Evolutionary conservation across 2,888 invertebrate genomes (phyloP).

Genomic region (Lycaena phlaeas): DNA sequence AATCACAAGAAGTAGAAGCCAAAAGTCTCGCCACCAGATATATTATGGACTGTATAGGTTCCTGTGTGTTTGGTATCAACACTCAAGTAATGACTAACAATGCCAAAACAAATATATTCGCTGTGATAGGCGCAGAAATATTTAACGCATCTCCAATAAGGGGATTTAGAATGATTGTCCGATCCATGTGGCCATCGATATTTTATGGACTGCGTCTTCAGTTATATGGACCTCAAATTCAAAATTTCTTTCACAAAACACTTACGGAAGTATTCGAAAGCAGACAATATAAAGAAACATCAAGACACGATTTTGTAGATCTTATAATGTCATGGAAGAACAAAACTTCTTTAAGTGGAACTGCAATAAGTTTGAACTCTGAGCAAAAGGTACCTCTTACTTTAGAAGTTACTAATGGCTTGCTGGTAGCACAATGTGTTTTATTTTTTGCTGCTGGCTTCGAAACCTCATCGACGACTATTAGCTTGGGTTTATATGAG

Average conservation of each 20-base stretch:
- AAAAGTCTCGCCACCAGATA: slow-evolving; percentile 31
- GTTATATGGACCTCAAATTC: slow-evolving; percentile 25
- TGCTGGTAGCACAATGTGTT: slow-evolving; percentile 66
- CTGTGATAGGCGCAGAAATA: slow-evolving; percentile 28
- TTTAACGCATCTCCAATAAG: slow-evolving; percentile 26
- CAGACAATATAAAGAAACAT: slow-evolving; percentile 28
- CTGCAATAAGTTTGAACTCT: slow-evolving; percentile 27
- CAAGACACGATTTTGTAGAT: slow-evolving; percentile 41
- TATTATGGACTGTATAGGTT: slow-evolving; percentile 42
- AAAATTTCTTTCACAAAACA: slow-evolving; percentile 30
- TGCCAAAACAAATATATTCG: slow-evolving; percentile 29
- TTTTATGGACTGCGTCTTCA: slow-evolving; percentile 37
- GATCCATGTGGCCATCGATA: slow-evolving; percentile 38
- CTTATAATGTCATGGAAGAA: slow-evolving; percentile 33
- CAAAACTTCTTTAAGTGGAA: slow-evolving; percentile 31
- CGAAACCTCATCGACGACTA: slow-evolving; percentile 37
- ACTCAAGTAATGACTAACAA: slow-evolving; percentile 30
- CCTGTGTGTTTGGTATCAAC: slow-evolving; percentile 44
- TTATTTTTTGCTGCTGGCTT: slow-evolving; percentile 54
- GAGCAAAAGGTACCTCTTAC: slow-evolving; percentile 23
- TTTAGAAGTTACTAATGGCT: slow-evolving; percentile 41
- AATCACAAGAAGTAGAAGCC: slow-evolving; percentile 25
- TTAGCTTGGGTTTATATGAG: slow-evolving; percentile 33
- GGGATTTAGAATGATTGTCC: slow-evolving; percentile 26
- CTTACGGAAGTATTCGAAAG: slow-evolving; percentile 29